phyloP scores from a whole-genome alignment of 2,113 vertebrate species.

The Bolborhynchus lineola region DNA sequence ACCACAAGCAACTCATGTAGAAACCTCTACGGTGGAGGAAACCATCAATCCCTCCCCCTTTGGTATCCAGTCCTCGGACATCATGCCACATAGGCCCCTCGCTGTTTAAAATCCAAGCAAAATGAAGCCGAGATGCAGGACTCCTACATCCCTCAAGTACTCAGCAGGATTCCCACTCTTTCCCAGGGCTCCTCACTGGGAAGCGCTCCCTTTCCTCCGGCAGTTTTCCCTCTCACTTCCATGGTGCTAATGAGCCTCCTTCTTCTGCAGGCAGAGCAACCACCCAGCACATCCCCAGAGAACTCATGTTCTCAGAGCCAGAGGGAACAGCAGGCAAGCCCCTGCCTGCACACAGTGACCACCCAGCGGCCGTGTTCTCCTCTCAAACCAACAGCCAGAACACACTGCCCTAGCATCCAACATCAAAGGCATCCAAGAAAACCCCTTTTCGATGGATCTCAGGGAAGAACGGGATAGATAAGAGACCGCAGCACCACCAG shows the following conservation, averaged over 20 bases:
- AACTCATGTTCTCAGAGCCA: fast-evolving
- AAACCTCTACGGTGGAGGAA: fast-evolving
- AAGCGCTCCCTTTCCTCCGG: neutral
- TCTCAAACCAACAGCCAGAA: neutral
- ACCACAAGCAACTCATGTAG: fast-evolving
- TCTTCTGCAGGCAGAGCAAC: neutral
- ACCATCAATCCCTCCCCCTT: no score
- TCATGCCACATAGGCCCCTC: fast-evolving
- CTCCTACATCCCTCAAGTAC: neutral
- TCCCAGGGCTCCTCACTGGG: neutral
- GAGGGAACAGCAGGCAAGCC: fast-evolving
- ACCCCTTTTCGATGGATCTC: neutral
- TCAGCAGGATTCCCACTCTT: neutral
- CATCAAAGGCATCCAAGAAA: neutral
- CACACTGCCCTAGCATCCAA: fast-evolving
- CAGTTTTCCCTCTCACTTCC: neutral
- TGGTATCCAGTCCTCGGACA: neutral
- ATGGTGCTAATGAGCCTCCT: neutral
- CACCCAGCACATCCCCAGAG: neutral
- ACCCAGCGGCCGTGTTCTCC: fast-evolving
- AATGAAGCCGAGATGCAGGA: neutral
- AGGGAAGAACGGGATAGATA: neutral
- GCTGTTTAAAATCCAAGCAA: neutral
- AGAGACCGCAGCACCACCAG: neutral
- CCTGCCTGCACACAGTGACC: fast-evolving